These are phyloP conservation scores for Neuroscelio doddi DNA, from an alignment of 2,888 invertebrate genomes.

Conservation along the genomic window DNA sequence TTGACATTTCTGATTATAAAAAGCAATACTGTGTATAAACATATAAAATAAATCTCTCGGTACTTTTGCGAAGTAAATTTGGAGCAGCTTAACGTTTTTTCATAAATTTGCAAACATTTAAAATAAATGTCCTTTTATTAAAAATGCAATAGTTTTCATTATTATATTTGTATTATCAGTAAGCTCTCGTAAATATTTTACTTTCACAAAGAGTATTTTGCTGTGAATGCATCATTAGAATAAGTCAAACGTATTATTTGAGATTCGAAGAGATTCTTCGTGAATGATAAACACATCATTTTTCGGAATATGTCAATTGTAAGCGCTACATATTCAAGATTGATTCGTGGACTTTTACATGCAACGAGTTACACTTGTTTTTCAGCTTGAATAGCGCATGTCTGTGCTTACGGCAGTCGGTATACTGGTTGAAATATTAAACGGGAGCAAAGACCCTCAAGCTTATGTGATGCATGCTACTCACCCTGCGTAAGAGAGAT, in stretches of 20 bases:
- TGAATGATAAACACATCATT: conserved; percentile 27
- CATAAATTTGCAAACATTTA: too few species aligned
- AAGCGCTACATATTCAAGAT: conserved; percentile 41
- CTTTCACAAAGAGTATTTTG: too few species aligned
- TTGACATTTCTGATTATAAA: too few species aligned
- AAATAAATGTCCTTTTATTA: too few species aligned
- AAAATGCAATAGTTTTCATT: too few species aligned
- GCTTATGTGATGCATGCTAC: conserved; percentile 55
- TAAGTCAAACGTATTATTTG: background rate
- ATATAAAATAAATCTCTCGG: too few species aligned
- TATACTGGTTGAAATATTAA: conserved; percentile 71
- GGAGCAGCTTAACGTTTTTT: too few species aligned
- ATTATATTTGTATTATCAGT: too few species aligned
- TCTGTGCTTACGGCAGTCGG: conserved; percentile 66
- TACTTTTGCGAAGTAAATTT: too few species aligned
- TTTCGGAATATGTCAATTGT: conserved; percentile 21
- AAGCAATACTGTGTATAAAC: too few species aligned
- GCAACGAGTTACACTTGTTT: conserved; percentile 30
- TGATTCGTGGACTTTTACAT: conserved; percentile 43
- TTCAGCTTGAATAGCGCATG: conserved; percentile 54
- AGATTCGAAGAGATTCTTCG: conserved; percentile 22
- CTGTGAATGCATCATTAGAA: too few species aligned
- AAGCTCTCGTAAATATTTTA: too few species aligned
- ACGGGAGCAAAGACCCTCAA: conserved; percentile 69
- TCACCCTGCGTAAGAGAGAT: conserved; percentile 26